Base-by-base conservation (phyloP, 2,888 invertebrate species). In the Crossocerus cetratus region DNA sequence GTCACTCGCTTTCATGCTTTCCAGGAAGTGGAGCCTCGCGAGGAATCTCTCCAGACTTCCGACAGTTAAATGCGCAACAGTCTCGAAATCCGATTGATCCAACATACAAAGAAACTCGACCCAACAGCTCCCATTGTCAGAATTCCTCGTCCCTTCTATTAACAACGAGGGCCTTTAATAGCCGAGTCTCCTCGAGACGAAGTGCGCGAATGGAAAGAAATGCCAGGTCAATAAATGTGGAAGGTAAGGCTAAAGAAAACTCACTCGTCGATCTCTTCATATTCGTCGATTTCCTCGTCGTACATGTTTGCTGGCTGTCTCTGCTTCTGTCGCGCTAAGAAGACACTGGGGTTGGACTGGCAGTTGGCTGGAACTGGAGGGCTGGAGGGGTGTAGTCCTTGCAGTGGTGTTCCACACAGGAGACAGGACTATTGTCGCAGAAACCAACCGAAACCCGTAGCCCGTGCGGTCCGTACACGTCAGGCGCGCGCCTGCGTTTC, bases 181-280 rank as follows among this genome's bases (percentile, higher is more conserved):
- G 23, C 32, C 11, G 23, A 32, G 11, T 0, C 11, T 32, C 11
- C 0, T 32, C 5, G 32, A 32, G 0, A 8, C 0, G 5, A 32
- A 32, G 32, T 0, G 32, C 32, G 32, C 32, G 8, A 11, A 32
- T 1, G 11, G 32, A 32, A 8, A 32, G 32, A 32, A 32, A 32
- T 1, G 32, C 1, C 32, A 32, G 32, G 32, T 32, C 32, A 32
- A 32, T 32, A 32, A 32, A 32, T 32, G 1, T 4, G 11, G 32
- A 49, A n/a, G 16, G 16, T 49, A 13, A 49, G 49, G 14, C 5
- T 8, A 49, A 49, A 49, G 8, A 2, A 1, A 65, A 86, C 88
- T 88, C 72, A 88, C 88, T 87, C 87, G 81, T 88, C 88, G 65
- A 86, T 79, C 75, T 88, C 88, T 68, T 88, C 32, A 32, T 8